Conservation (phyloP, 2,797 vertebrate genomes). For the Xyrichtys novacula region DNA sequence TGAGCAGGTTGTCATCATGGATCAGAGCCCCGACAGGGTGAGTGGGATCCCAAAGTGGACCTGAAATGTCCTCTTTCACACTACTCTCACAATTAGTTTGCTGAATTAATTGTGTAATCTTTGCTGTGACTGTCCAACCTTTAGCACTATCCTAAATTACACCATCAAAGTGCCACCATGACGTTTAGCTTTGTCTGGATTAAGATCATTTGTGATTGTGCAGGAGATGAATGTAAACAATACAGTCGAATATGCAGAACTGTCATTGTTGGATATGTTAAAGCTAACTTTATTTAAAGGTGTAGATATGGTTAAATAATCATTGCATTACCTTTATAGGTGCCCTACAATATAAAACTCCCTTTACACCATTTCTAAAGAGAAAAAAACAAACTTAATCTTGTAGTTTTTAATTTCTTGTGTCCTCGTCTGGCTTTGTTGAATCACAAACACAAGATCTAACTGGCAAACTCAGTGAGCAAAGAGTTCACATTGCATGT, state of each 20-base stretch:
- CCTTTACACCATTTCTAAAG: neutral
- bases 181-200: neutral
- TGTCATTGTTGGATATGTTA: neutral
- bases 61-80: too few species aligned
- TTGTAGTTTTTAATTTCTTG: neutral
- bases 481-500: constrained; percentile 25
- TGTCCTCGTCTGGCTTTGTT: neutral
- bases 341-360: neutral
- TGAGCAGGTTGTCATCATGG: too few species aligned
- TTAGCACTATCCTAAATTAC: neutral
- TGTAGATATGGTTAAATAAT: neutral
- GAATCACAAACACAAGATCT: constrained; percentile 11
- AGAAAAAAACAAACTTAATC: neutral
- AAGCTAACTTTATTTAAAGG: neutral
- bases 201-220: neutral
- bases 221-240: neutral
- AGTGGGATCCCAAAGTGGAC: too few species aligned
- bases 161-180: neutral
- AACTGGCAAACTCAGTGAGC: constrained; percentile 9
- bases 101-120: neutral
- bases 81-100: too few species aligned
- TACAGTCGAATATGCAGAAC: constrained; percentile 37
- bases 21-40: too few species aligned
- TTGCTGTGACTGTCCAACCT: neutral
- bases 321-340: neutral